Evolutionary conservation across 2,888 invertebrate genomes (phyloP).

Genomic region (Watsonalla cultraria): DNA sequence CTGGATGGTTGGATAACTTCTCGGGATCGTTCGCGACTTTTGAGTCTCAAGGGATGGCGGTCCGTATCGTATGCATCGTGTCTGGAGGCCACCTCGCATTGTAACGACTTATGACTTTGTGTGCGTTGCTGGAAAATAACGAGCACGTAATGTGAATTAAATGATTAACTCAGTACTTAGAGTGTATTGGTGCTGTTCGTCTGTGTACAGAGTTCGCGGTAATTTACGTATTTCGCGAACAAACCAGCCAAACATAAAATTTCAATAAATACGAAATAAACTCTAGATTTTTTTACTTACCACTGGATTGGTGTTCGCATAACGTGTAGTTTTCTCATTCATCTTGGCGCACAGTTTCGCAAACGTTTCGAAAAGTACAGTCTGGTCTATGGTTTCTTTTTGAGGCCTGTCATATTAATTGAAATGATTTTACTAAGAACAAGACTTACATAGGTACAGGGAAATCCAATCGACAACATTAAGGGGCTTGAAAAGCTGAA

Average conservation of each 20-base stretch:
- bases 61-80: constrained; percentile 35
- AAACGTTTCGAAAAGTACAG: constrained; percentile 55
- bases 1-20: constrained; percentile 36
- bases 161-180: no score
- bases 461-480: no score
- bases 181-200: no score
- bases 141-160: no score
- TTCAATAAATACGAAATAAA: no score
- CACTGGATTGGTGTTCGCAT: constrained; percentile 21
- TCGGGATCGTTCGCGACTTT: constrained; percentile 34
- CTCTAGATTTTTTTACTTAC: constrained; percentile 27
- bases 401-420: constrained; percentile 21
- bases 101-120: constrained; percentile 66
- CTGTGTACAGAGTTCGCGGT: no score
- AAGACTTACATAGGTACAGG: no score
- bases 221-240: no score
- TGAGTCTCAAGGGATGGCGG: constrained; percentile 34
- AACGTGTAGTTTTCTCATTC: constrained; percentile 34
- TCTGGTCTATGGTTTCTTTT: constrained; percentile 46
- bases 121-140: constrained; percentile 41
- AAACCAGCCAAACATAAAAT: no score
- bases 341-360: constrained; percentile 60
- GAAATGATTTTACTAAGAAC: not conserved
- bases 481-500: no score
- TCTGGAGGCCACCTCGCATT: constrained; percentile 49